Percentiles rank a stretch among this genome's conserved stretches.
These are phyloP conservation scores for Muraenolepis orangiensis DNA, from an alignment of 2,797 vertebrate genomes.

Conservation along the genomic window DNA sequence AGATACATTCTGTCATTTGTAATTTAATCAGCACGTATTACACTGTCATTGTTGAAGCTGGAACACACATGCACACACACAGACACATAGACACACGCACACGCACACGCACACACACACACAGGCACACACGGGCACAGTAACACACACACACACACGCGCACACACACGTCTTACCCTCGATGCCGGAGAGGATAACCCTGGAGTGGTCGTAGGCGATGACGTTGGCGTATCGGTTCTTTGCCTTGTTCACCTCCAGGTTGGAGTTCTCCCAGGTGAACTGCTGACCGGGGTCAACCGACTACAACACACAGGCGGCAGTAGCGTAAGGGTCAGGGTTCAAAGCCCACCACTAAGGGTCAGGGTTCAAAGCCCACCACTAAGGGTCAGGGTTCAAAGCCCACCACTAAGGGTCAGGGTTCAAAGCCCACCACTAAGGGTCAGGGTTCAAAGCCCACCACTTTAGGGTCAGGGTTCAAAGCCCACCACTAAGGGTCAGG, in stretches of 20 bases:
- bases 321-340: neutral
- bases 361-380: neutral
- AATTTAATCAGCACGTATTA: neutral
- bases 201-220: conserved; percentile 81
- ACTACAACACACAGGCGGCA: conserved; percentile 73
- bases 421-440: neutral
- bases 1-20: neutral
- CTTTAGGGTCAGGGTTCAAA: conserved; percentile 1
- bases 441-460: neutral
- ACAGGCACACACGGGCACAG: neutral
- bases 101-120: neutral
- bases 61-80: neutral
- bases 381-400: neutral
- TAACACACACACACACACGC: neutral
- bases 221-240: conserved; percentile 93
- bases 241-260: conserved; percentile 99
- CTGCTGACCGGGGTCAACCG: conserved; percentile 95
- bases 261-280: conserved; percentile 99
- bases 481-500: neutral
- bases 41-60: neutral
- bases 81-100: too few relatives aligned
- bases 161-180: conserved; percentile 72
- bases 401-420: neutral
- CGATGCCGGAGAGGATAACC: conserved; percentile 90
- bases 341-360: neutral